Percentiles rank a stretch among this genome's conserved stretches.
Conservation (phyloP, 2,888 invertebrate genomes). For the Metopia argyrocephala region DNA sequence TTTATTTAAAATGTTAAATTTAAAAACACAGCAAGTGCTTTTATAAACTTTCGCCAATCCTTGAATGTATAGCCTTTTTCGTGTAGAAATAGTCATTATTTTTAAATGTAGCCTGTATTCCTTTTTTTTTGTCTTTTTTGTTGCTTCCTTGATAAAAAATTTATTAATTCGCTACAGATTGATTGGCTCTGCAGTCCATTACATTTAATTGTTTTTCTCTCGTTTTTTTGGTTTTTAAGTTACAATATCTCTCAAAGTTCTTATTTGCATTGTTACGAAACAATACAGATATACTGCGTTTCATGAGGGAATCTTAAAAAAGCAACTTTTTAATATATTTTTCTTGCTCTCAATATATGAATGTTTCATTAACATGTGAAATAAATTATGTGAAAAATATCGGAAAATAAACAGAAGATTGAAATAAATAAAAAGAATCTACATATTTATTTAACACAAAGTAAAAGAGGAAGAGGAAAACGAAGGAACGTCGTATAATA, state of each 20-base stretch:
- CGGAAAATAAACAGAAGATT: background rate
- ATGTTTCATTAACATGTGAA: constrained; percentile 47
- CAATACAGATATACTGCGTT: background rate
- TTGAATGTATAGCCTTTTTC: background rate
- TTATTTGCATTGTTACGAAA: background rate
- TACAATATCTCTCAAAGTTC: background rate
- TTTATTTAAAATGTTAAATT: too few species aligned
- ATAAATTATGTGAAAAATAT: constrained; percentile 44
- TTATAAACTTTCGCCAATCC: background rate
- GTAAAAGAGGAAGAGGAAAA: background rate
- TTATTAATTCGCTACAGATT: background rate
- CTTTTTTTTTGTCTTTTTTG: too few species aligned
- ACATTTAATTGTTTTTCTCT: constrained; percentile 9
- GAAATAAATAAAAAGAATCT: background rate
- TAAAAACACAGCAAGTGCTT: too few species aligned
- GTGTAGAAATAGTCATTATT: background rate
- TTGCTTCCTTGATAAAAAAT: background rate
- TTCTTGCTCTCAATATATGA: constrained; percentile 3
- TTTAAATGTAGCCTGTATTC: too few species aligned
- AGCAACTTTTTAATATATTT: constrained; percentile 38
- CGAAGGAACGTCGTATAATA: too few species aligned
- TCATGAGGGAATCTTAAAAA: constrained; percentile 1
- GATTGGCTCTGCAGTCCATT: constrained; percentile 20
- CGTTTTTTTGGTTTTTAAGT: background rate
- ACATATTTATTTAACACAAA: background rate